phyloP scores from a whole-genome alignment of 2,113 vertebrate genomes.

The Perognathus longimembris region DNA sequence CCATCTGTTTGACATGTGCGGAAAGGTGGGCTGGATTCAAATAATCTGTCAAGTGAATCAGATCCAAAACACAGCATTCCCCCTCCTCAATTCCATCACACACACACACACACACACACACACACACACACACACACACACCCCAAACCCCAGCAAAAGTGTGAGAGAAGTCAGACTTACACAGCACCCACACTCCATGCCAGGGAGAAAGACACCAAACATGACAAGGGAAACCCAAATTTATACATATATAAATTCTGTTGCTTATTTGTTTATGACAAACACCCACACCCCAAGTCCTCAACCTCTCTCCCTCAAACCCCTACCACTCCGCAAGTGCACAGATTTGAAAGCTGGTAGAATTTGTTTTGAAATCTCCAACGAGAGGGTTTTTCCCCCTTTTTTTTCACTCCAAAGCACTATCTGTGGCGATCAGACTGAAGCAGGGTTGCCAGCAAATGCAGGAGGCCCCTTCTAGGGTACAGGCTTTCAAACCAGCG shows the following conservation, averaged over 20 bases:
- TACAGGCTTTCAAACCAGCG: slow-evolving; percentile 90
- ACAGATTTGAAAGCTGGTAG: slow-evolving; percentile 49
- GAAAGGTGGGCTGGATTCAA: slow-evolving; percentile 79
- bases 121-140: background rate
- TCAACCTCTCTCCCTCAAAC: slow-evolving; percentile 58
- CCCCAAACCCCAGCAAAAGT: slow-evolving; percentile 53
- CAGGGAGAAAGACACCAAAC: background rate
- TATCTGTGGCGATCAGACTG: slow-evolving; percentile 93
- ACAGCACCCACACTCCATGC: slow-evolving; percentile 73
- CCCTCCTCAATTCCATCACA: slow-evolving; percentile 71
- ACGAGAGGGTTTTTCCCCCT: slow-evolving; percentile 79
- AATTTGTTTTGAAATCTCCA: slow-evolving; percentile 80
- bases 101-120: slow-evolving; percentile 27
- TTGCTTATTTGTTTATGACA: slow-evolving; percentile 70
- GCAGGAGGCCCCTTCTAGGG: slow-evolving; percentile 95
- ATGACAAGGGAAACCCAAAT: slow-evolving; percentile 64
- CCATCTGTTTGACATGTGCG: slow-evolving; percentile 81
- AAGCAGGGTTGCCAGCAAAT: slow-evolving; percentile 91
- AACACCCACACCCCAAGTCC: slow-evolving; percentile 53
- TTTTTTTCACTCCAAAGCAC: slow-evolving; percentile 88
- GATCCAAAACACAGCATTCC: slow-evolving; percentile 69
- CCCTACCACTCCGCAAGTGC: slow-evolving; percentile 65
- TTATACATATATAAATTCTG: slow-evolving; percentile 65
- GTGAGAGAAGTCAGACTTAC: slow-evolving; percentile 20
- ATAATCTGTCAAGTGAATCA: slow-evolving; percentile 74